Conservation (phyloP, 2,113 vertebrate species). For the Plecotus auritus region DNA sequence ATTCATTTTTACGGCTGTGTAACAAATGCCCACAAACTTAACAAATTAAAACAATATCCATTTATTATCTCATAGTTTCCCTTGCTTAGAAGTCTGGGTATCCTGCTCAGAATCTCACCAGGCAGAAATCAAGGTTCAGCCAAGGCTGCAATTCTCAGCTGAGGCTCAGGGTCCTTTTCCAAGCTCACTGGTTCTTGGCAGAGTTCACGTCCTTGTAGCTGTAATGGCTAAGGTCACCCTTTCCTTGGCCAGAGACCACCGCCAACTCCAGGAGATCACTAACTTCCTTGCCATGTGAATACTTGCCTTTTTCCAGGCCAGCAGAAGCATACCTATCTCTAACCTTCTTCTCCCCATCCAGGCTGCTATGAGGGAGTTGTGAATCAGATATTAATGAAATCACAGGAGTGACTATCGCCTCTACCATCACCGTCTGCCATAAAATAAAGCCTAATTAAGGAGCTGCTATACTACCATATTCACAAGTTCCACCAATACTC, state of each 20-base stretch:
- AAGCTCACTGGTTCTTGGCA: background rate
- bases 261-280: background rate
- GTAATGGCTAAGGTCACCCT: background rate
- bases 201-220: background rate
- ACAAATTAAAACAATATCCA: background rate
- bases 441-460: background rate
- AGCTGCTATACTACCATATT: background rate
- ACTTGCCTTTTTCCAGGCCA: background rate
- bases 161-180: background rate
- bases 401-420: background rate
- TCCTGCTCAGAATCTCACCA: background rate
- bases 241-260: background rate
- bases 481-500: background rate
- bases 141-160: background rate
- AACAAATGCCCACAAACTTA: background rate
- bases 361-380: background rate
- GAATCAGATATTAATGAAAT: background rate
- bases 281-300: background rate
- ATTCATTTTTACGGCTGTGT: background rate
- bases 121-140: background rate
- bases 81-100: background rate
- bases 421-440: background rate
- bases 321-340: background rate
- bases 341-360: background rate
- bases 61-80: background rate